A percentile compares a stretch with the other conserved stretches of the same genome.
phyloP scores from a whole-genome alignment of 2,888 invertebrate species.

The Apodemia duryi region DNA sequence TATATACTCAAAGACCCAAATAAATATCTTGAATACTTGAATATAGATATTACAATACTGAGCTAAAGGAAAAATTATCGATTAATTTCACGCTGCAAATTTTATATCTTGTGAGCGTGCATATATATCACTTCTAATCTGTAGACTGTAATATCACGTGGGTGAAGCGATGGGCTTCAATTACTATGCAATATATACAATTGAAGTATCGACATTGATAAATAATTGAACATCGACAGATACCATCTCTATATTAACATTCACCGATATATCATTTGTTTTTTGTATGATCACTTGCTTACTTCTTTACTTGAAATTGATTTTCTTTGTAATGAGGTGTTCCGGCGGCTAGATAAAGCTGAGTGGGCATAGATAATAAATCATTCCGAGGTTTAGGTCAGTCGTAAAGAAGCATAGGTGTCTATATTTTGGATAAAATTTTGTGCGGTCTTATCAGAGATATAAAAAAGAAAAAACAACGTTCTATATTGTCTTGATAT shows the following conservation, averaged over 20 bases:
- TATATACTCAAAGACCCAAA: not conserved
- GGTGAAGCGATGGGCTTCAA: not conserved
- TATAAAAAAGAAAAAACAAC: not conserved
- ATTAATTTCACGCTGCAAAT: not conserved
- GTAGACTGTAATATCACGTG: not conserved
- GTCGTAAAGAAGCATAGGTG: not conserved
- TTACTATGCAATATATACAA: not conserved
- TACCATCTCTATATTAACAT: not conserved
- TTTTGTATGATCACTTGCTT: slow-evolving; percentile 29
- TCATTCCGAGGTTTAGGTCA: slow-evolving; percentile 25
- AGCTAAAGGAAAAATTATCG: not conserved
- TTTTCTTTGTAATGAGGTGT: slow-evolving; percentile 31
- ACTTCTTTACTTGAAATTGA: slow-evolving; percentile 32
- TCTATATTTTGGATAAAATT: slow-evolving; percentile 21
- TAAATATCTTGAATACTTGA: not conserved
- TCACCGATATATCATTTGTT: slow-evolving; percentile 22
- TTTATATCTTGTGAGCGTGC: not conserved
- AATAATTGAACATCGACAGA: not conserved
- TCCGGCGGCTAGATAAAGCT: slow-evolving; percentile 30
- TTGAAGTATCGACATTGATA: not conserved
- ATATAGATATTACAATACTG: not conserved
- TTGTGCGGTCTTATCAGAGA: not conserved
- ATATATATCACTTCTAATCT: too few species aligned
- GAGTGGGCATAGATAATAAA: slow-evolving; percentile 31
- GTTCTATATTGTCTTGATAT: not conserved